phyloP scores from a whole-genome alignment of 2,113 vertebrate species.

The Alosa alosa region DNA sequence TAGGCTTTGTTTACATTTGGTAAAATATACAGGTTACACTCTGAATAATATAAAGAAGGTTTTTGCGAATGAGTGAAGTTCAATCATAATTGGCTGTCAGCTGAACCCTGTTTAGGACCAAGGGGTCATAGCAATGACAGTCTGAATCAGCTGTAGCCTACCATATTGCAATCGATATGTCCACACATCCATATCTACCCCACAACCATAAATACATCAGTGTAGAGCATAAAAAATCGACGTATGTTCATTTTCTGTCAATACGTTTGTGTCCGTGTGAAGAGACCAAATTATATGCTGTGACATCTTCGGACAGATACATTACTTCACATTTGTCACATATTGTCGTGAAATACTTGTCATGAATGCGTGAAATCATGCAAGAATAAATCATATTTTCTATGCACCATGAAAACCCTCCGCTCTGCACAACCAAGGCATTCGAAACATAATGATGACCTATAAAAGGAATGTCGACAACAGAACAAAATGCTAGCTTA shows the following conservation, averaged over 20 bases:
- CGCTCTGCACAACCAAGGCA: neutral
- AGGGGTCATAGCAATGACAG: constrained; percentile 78
- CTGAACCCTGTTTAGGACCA: constrained; percentile 34
- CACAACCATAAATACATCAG: neutral
- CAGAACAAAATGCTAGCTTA: constrained; percentile 18
- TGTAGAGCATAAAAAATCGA: neutral
- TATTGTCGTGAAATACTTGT: neutral
- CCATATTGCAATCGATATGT: constrained; percentile 32
- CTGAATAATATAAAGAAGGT: neutral
- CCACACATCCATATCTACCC: neutral
- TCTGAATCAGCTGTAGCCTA: constrained; percentile 55
- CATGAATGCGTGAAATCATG: neutral
- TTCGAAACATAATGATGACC: neutral
- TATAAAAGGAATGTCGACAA: constrained; percentile 13
- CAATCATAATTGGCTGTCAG: neutral
- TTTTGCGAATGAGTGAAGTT: neutral
- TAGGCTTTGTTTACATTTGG: constrained; percentile 49
- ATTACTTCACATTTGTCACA: neutral
- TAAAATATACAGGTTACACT: neutral
- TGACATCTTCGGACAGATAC: neutral
- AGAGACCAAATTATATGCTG: neutral
- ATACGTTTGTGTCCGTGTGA: neutral
- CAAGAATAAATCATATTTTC: neutral
- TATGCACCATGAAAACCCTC: neutral
- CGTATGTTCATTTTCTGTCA: neutral